A percentile compares a stretch with the other conserved stretches of the same genome.
Conservation (phyloP, 2,113 vertebrate genomes). For the Neomonachus schauinslandi region DNA sequence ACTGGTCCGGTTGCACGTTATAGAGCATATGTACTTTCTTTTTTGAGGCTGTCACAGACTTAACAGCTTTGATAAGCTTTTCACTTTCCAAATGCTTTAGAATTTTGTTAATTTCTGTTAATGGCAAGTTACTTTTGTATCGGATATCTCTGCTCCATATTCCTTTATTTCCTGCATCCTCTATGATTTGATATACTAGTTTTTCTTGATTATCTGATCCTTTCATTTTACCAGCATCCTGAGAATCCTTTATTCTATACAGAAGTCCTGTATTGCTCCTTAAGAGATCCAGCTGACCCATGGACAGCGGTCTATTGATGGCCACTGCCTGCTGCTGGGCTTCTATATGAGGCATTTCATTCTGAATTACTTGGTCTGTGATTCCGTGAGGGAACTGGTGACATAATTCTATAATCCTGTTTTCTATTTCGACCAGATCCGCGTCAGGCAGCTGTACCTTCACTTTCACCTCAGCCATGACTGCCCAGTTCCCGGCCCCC, state of each 20-base stretch:
- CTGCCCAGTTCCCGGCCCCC: accelerated
- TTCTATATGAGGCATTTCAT: slow-evolving; percentile 98
- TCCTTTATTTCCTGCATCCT: slow-evolving; percentile 98
- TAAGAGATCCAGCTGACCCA: slow-evolving; percentile 97
- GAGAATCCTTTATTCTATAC: slow-evolving; percentile 95
- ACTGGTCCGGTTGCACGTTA: slow-evolving; percentile 97
- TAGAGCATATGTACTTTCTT: slow-evolving; percentile 99
- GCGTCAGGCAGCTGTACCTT: slow-evolving; percentile 93
- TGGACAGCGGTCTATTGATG: slow-evolving; percentile 96
- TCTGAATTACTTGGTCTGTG: slow-evolving; percentile 99
- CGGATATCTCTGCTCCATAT: slow-evolving; percentile 99
- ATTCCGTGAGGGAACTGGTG: slow-evolving; percentile 98
- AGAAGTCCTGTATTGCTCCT: slow-evolving; percentile 94
- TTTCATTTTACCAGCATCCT: slow-evolving; percentile 96
- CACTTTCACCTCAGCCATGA: slow-evolving; percentile 93
- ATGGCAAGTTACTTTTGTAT: slow-evolving; percentile 98
- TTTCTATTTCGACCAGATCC: slow-evolving; percentile 92
- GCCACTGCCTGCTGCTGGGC: slow-evolving; percentile 95
- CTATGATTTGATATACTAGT: slow-evolving; percentile 98
- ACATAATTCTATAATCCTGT: slow-evolving; percentile 96
- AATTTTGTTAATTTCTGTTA: slow-evolving; percentile 99
- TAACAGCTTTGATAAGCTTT: slow-evolving; percentile 98
- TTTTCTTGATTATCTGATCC: slow-evolving; percentile 99
- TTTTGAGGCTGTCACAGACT: slow-evolving; percentile 99
- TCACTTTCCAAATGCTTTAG: slow-evolving; percentile 99